Evolutionary conservation across 2,888 invertebrate genomes (phyloP).

Genomic region (Palloptera scutellata): DNA sequence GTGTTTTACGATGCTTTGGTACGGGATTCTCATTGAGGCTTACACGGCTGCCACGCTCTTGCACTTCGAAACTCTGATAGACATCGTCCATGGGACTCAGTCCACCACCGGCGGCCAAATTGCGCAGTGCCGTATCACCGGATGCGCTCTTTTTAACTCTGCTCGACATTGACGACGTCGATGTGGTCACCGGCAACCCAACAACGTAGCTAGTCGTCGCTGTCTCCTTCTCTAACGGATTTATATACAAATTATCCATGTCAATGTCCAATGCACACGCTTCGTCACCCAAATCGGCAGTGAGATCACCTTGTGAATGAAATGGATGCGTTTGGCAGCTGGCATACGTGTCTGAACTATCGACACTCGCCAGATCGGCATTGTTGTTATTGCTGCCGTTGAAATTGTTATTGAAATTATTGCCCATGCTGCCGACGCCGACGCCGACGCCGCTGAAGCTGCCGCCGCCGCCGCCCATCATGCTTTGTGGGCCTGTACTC

Average conservation of each 20-base stretch:
- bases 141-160: conserved; percentile 82
- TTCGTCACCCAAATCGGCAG: conserved; percentile 66
- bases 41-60: conserved; percentile 66
- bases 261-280: conserved; percentile 66
- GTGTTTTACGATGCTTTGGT: conserved; percentile 86
- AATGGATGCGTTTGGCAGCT: conserved; percentile 96
- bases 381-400: conserved; percentile 63
- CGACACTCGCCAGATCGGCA: conserved; percentile 69
- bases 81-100: conserved; percentile 69
- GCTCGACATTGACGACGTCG: conserved; percentile 51
- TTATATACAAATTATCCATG: conserved; percentile 87
- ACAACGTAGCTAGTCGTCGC: conserved; percentile 53
- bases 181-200: conserved; percentile 48
- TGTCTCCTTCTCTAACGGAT: conserved; percentile 77
- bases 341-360: conserved; percentile 93
- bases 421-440: conserved; percentile 38
- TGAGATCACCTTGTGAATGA: conserved; percentile 83
- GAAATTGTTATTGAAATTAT: conserved; percentile 54
- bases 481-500: conserved; percentile 44
- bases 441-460: conserved; percentile 26
- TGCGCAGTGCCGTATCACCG: conserved; percentile 77
- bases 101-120: conserved; percentile 65
- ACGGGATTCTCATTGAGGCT: conserved; percentile 73
- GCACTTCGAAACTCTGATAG: conserved; percentile 67
- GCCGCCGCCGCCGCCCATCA: conserved; percentile 25